Evolutionary conservation across 2,888 invertebrate genomes (phyloP), one percentile per base, ranked within the genome.

Genomic region (Drosophila koepferae): DNA sequence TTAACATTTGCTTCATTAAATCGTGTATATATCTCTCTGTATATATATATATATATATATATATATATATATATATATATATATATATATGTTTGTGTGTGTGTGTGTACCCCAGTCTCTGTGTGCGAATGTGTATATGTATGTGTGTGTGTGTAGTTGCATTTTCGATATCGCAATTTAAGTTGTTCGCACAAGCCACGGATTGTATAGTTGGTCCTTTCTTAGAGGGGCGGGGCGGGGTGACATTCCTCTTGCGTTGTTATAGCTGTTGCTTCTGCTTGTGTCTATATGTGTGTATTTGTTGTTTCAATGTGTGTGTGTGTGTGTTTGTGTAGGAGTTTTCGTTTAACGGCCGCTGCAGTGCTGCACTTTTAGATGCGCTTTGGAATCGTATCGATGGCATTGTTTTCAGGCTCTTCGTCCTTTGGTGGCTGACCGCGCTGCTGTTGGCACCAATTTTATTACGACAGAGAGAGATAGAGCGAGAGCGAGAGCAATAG

Each of bases 361-460:
- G 60, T 56, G 56, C 65, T 72, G 65, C 72, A 71, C 41, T 67
- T 65, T 67, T 90, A 91, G 74, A 89, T 83, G 73, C 91, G 83
- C 77, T 91, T 91, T 78, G 91, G 91, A 86, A 90, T 86, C 76
- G 90, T 86, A 65, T 89, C 91, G 83, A 84, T 82, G 71, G 85
- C 79, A 87, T 90, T 91, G 66, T 91, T 89, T 78, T 91, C 91
- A 77, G 90, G 91, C 81, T 92, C 92, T 76, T 92, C 92, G 74
- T 92, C 92, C 91, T 92, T 92, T 69, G 90, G 92, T 80, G 89
- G 90, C 74, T 90, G 90, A 75, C 91, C 91, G 77, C 91, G 92
- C 86, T 92, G 91, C 88, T 82, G 85, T 55, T 75, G 77, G 43
- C 23, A 44, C 40, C 64, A 58, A 51, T 55, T 70, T 38, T 10